Evolutionary conservation across 2,797 vertebrate species (phyloP), one percentile per base, ranked within the genome.

Genomic region (Todus mexicanus): DNA sequence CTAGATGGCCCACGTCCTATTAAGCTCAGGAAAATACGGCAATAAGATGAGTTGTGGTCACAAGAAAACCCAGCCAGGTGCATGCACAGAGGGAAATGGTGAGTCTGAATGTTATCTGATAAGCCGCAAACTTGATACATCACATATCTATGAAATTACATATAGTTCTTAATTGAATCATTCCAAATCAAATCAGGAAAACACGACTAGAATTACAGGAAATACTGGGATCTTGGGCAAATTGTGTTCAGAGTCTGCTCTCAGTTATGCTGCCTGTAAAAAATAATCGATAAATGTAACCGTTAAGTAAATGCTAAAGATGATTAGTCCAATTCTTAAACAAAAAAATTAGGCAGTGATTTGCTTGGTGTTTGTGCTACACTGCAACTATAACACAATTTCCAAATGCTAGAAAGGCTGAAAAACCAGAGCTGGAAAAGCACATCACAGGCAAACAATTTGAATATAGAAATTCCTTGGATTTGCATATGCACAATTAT

Each of bases 121-220:
- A 63, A 92, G 57, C 65, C 53, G 82, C 76, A 78, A 94, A 94
- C 69, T 77, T 93, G 82, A 96, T 74, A 89, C 65, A 92, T 92
- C 79, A 71, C 92, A 87, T 72, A 78, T 76, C 73, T 82, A 72
- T 66, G 56, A 93, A 94, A 96, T 91, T 84, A 86, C 47, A 42
- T 84, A 83, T 60, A 89, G 73, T 35, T 92, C 79, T 75, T 88
- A 93, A 95, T 21, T 57, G 37, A 89, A 94, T 95, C 10, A 84
- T 76, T 91, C 66, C 63, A 96, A 96, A 96, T 96, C 76, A 75
- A 89, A 92, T 96, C 96, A 95, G 91, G 92, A 92, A 96, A 93
- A 76, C 63, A 88, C 63, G 91, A 88, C 66, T 70, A 94, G 87
- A 94, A 89, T 90, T 92, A 92, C 91, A 94, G 92, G 95, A 96